Percentiles rank a stretch among this genome's conserved stretches.
phyloP scores from a whole-genome alignment of 2,797 vertebrate genomes.

The Alosa sapidissima region DNA sequence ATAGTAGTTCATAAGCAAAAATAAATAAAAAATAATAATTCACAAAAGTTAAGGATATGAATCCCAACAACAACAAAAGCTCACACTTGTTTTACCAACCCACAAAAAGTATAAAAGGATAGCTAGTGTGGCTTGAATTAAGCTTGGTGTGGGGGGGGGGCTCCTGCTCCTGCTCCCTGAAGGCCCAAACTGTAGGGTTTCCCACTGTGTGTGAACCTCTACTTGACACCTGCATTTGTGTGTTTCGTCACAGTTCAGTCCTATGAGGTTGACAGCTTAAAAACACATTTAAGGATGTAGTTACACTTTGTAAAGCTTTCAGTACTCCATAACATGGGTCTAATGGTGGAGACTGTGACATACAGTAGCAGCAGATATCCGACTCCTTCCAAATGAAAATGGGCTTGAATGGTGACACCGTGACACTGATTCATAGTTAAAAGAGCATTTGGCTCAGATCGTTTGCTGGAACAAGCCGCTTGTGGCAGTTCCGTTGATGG shows the following conservation, averaged over 20 bases:
- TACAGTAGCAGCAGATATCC: conserved; percentile 44
- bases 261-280: too few species aligned
- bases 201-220: background rate
- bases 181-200: background rate
- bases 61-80: too few species aligned
- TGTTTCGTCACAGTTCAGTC: too few species aligned
- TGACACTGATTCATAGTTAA: conserved; percentile 48
- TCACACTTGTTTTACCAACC: too few species aligned
- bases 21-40: too few species aligned
- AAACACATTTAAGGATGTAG: too few species aligned
- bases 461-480: conserved; percentile 57
- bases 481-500: conserved; percentile 25
- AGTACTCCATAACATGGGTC: conserved; percentile 22
- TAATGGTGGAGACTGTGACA: background rate
- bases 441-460: conserved; percentile 57
- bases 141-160: background rate
- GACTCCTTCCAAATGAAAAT: conserved; percentile 57
- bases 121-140: background rate
- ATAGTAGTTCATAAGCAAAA: too few species aligned
- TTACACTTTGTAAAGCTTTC: too few species aligned
- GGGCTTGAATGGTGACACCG: conserved; percentile 55
- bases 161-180: too few species aligned
- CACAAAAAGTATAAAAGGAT: too few species aligned
- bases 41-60: too few species aligned
- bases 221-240: background rate